A percentile compares a stretch with the other conserved stretches of the same genome.
Conservation (phyloP, 2,888 invertebrate species). For the Agrotis exclamationis region DNA sequence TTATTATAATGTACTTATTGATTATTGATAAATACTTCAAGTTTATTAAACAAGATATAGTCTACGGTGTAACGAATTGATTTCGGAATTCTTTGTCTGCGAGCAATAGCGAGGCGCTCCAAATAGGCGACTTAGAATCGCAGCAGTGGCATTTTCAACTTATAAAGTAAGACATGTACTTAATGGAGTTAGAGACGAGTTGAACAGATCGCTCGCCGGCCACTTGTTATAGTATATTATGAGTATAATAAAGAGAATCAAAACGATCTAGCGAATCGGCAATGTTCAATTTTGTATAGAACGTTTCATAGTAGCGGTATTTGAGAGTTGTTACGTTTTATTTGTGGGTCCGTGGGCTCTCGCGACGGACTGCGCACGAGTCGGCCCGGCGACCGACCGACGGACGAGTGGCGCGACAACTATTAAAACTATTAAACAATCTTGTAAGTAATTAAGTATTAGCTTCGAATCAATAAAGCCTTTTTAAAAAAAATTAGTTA, state of each 20-base stretch:
- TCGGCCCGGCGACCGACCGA: slow-evolving; percentile 53
- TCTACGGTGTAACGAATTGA: slow-evolving; percentile 90
- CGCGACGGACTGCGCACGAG: slow-evolving; percentile 59
- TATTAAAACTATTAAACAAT: slow-evolving; percentile 89
- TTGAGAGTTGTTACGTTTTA: slow-evolving; percentile 89
- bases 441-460: slow-evolving; percentile 91
- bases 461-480: slow-evolving; percentile 91
- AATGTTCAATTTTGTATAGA: slow-evolving; percentile 91
- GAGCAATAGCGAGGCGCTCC: slow-evolving; percentile 82
- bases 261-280: slow-evolving; percentile 89
- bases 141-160: slow-evolving; percentile 90
- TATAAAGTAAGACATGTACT: slow-evolving; percentile 89
- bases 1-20: slow-evolving; percentile 91
- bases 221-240: slow-evolving; percentile 84
- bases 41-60: slow-evolving; percentile 90
- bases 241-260: slow-evolving; percentile 76
- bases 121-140: slow-evolving; percentile 88
- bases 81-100: slow-evolving; percentile 88
- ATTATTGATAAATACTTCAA: slow-evolving; percentile 91
- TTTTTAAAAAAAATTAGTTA: slow-evolving; percentile 89
- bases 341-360: slow-evolving; percentile 79
- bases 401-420: slow-evolving; percentile 79
- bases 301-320: slow-evolving; percentile 90
- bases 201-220: slow-evolving; percentile 83
- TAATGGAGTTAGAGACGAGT: slow-evolving; percentile 85